Conservation (phyloP, 2,888 invertebrate species). For the Erpobdella octoculata region DNA sequence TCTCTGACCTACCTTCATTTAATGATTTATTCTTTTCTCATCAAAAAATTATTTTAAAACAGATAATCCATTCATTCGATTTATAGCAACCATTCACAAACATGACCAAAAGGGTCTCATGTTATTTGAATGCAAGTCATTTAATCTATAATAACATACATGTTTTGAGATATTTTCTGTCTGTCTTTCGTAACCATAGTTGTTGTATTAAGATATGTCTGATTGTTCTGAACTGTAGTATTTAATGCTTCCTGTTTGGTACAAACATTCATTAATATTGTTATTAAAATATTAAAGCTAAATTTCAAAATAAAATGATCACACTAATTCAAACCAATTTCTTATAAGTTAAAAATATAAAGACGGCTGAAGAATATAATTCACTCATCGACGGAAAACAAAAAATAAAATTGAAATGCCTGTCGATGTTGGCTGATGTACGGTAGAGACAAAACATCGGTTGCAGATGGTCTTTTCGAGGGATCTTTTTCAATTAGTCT, state of each 20-base stretch:
- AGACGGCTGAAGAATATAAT: too few species aligned
- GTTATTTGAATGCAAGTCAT: too few species aligned
- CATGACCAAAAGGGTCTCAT: too few species aligned
- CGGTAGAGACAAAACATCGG: conserved; percentile 46
- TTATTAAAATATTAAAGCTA: background rate
- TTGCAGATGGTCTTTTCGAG: conserved; percentile 46
- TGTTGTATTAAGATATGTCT: conserved; percentile 44
- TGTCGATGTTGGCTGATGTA: conserved; percentile 46
- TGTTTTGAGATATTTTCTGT: background rate
- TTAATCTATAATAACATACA: too few species aligned
- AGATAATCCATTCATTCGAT: too few species aligned
- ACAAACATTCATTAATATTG: conserved; percentile 42
- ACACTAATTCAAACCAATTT: background rate
- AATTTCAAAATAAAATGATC: background rate
- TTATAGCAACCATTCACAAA: too few species aligned
- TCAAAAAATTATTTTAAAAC: too few species aligned
- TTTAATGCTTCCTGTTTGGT: conserved; percentile 41
- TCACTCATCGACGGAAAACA: too few species aligned
- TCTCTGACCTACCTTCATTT: too few species aligned
- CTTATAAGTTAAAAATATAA: too few species aligned
- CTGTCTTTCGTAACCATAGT: conserved; percentile 37
- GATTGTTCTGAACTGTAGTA: conserved; percentile 41
- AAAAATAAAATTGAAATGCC: conserved; percentile 36
- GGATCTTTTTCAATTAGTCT: conserved; percentile 51
- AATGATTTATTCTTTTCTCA: too few species aligned